These are phyloP conservation scores for Podarcis muralis DNA, from an alignment of 2,113 vertebrate species.

Conservation along the genomic window DNA sequence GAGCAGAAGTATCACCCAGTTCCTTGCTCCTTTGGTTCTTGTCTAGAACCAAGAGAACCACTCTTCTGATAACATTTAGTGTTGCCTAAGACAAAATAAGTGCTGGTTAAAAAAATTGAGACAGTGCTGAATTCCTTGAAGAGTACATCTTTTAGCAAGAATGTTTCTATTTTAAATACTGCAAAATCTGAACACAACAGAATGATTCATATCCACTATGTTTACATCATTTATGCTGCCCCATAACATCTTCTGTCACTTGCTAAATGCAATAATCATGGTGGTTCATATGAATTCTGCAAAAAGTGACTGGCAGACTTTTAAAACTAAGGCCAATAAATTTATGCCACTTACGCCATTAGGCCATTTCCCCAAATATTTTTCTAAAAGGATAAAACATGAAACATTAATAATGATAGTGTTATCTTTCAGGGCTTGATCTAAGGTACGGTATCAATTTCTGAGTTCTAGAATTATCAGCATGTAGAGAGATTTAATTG, in stretches of 20 bases:
- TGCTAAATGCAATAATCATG: not conserved
- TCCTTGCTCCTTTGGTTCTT: conserved; percentile 86
- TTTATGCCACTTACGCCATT: no score
- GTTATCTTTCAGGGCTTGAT: no score
- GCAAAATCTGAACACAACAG: not conserved
- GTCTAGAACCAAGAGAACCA: conserved; percentile 91
- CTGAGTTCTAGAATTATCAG: not conserved
- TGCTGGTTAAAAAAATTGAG: conserved; percentile 47
- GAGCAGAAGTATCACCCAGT: conserved; percentile 69
- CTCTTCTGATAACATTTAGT: conserved; percentile 84
- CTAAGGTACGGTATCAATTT: not conserved
- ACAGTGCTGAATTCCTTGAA: not conserved
- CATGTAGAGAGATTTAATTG: not conserved
- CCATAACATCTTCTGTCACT: not conserved
- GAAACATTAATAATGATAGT: not conserved
- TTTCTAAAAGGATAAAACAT: not conserved
- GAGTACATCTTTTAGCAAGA: not conserved
- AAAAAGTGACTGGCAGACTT: not conserved
- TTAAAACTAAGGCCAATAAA: not conserved
- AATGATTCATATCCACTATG: not conserved
- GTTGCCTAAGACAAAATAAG: conserved; percentile 83
- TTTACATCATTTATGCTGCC: not conserved
- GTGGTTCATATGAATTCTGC: not conserved
- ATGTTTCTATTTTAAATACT: not conserved
- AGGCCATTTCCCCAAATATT: not conserved